Evolutionary conservation across 2,797 vertebrate genomes (phyloP).

Genomic region (Notamacropus eugenii): DNA sequence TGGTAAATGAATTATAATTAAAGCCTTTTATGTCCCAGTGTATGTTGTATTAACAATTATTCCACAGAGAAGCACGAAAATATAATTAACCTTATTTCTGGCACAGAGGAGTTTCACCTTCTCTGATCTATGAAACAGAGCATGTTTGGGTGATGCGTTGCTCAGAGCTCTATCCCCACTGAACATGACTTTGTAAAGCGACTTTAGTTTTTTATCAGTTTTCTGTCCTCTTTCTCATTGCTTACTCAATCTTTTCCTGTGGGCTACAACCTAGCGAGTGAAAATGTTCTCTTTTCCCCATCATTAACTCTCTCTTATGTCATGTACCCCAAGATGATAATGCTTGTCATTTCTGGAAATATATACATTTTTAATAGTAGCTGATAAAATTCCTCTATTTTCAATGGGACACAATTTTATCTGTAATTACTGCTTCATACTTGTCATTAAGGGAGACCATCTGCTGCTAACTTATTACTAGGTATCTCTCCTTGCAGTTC

Average conservation of each 20-base stretch:
- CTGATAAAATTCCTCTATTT: slow-evolving; percentile 23
- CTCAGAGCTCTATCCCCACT: neutral
- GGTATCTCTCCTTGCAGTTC: neutral
- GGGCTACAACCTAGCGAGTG: neutral
- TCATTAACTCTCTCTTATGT: neutral
- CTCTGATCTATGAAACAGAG: neutral
- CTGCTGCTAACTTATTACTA: neutral
- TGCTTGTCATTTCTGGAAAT: slow-evolving; percentile 3
- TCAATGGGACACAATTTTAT: neutral
- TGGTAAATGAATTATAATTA: slow-evolving; percentile 54
- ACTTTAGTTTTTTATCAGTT: neutral
- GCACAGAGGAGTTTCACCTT: neutral
- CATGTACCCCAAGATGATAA: neutral
- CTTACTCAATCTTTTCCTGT: neutral
- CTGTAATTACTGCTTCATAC: neutral
- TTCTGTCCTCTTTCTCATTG: neutral
- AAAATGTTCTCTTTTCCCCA: neutral
- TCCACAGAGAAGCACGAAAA: neutral
- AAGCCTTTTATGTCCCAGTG: slow-evolving; percentile 50
- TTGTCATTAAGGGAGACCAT: neutral
- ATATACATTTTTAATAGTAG: neutral
- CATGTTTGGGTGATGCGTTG: neutral
- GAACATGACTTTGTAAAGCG: neutral
- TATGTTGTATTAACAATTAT: slow-evolving; percentile 27
- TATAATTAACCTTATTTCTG: neutral